Percentiles rank a stretch among this genome's conserved stretches.
Evolutionary conservation across 2,888 invertebrate species (phyloP).

Genomic region (Eupithecia vulgata): DNA sequence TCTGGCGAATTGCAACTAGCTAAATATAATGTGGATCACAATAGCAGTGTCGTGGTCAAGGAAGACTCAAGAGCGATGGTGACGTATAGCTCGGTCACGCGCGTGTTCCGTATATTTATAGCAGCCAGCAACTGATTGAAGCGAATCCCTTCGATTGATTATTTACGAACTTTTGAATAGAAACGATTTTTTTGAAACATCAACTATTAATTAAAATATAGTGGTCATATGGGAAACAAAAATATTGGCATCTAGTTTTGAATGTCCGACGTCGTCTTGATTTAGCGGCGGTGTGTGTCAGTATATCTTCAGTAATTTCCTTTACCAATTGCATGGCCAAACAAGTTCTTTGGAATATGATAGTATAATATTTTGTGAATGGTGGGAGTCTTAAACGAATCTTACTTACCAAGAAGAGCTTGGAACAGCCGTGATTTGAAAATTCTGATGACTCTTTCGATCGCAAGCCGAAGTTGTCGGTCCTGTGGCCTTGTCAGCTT

Average conservation of each 20-base stretch:
- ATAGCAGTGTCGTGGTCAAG: constrained; percentile 80
- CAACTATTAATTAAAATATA: not conserved
- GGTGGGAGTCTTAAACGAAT: not conserved
- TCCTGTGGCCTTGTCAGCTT: constrained; percentile 97
- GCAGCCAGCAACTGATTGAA: constrained; percentile 55
- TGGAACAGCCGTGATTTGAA: constrained; percentile 99
- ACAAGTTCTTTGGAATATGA: not conserved
- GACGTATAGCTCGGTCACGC: constrained; percentile 72
- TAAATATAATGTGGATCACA: constrained; percentile 79
- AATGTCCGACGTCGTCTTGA: not conserved
- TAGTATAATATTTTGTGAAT: not conserved
- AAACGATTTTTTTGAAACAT: not conserved
- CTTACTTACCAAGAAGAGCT: constrained; percentile 95
- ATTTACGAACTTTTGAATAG: constrained; percentile 6
- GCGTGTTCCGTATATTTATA: constrained; percentile 69
- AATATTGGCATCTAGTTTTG: not conserved
- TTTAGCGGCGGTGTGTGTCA: not conserved
- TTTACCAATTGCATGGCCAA: not conserved
- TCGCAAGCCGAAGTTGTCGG: constrained; percentile 96
- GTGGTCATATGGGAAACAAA: not conserved
- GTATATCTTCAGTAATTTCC: not conserved
- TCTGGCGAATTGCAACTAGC: constrained; percentile 62
- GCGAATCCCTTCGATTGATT: constrained; percentile 58
- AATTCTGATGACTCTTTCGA: constrained; percentile 98
- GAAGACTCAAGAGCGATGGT: constrained; percentile 72